Evolutionary conservation across 1,140 invertebrate species (phyloP), one percentile per base, ranked within the genome.

Genomic region (Danaus melanippus): DNA sequence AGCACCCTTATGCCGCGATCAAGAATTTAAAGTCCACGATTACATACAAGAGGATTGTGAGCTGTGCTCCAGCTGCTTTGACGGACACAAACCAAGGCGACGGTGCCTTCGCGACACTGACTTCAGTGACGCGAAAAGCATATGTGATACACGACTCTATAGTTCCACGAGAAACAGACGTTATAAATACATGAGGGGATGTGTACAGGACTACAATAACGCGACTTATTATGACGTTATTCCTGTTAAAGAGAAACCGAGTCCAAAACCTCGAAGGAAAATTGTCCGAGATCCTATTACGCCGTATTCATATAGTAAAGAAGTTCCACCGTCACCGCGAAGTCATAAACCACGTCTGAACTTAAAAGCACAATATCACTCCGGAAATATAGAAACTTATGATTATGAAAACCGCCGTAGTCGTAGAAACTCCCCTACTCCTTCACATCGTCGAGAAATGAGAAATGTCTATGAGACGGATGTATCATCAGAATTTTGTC

Each of bases 251-350:
- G 83, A 86, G 64, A 86, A 76, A 56, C 72, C 70, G 17, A 86
- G 83, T 54, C 81, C 79, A 1, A 86, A 86, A 60, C 60, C 74
- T 1, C 69, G 69, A 53, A 74, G 65, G 55, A 84, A 83, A 60
- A 75, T 77, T 62, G 51, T 47, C 7, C 69, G 74, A 48, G 76
- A 79, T 39, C 68, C 64, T 50, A 60, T 67, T 11, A 63, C 55
- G 3, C 42, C 55, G 15, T 69, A 70, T 53, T 51, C 72, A 8
- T 66, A 62, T 55, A 76, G 71, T 47, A 79, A 58, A 56, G 79
- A 84, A 71, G 78, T 84, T n/a, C 79, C 72, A n/a, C 83, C 83
- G n/a, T 86, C 81, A 0, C 83, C 83, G 8, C 65, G 73, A 55
- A 79, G 74, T 8, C 64, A 69, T 5, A 70, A 77, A 64, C 83